Percentiles rank a stretch among this genome's conserved stretches.
Conservation (phyloP, 1,140 invertebrate genomes). For the Portunus trituberculatus region DNA sequence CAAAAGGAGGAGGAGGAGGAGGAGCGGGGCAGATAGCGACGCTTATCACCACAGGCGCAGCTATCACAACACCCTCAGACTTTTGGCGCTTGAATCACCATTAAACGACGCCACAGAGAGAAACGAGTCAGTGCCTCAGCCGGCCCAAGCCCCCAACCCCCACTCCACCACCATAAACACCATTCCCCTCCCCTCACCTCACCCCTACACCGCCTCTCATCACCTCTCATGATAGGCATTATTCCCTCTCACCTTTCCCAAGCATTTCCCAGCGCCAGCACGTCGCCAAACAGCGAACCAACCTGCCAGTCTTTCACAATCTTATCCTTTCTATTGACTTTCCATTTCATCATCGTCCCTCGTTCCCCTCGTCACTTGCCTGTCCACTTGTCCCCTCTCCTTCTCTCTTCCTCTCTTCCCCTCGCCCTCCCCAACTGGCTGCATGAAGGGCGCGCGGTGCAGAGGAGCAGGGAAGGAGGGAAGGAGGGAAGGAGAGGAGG, state of each 20-base stretch:
- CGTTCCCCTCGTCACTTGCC: constrained; percentile 14
- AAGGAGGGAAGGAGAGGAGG: not conserved
- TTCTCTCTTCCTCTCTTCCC: constrained; percentile 2
- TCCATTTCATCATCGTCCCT: constrained; percentile 21
- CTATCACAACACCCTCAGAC: constrained; percentile 26
- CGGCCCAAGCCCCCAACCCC: not conserved
- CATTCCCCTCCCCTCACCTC: not conserved
- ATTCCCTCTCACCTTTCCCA: not conserved
- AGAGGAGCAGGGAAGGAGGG: not conserved
- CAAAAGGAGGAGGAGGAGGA: not conserved
- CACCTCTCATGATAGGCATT: not conserved
- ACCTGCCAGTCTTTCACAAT: not conserved
- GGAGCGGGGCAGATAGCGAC: not conserved
- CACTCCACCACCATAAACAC: not conserved
- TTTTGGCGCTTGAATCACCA: constrained; percentile 10
- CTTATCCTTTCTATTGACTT: not conserved
- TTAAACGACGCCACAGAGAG: not conserved
- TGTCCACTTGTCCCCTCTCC: constrained; percentile 8
- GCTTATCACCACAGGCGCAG: constrained; percentile 16
- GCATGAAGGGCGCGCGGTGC: not conserved
- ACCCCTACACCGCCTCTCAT: not conserved
- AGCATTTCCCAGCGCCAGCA: not conserved
- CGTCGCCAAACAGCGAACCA: not conserved
- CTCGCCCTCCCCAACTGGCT: not conserved
- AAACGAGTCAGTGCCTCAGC: not conserved